Conservation (phyloP, 2,888 invertebrate species). For the Orchesella flavescens region DNA sequence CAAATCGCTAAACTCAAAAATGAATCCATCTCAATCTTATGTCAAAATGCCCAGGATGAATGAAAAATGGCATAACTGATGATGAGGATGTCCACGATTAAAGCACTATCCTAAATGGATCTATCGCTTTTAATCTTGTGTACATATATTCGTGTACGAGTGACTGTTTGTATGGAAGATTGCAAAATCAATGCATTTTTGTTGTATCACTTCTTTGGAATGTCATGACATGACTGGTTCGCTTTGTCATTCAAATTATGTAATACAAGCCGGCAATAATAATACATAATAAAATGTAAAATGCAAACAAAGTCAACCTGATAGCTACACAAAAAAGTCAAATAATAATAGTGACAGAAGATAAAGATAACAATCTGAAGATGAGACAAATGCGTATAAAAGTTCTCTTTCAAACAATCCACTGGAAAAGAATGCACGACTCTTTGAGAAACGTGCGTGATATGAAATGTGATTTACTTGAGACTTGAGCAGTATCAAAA, state of each 20-base stretch:
- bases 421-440: neutral
- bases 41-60: too few species aligned
- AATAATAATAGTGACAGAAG: conserved; percentile 25
- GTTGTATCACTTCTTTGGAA: conserved; percentile 13
- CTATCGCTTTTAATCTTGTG: too few species aligned
- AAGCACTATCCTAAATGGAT: too few species aligned
- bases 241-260: conserved; percentile 6
- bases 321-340: conserved; percentile 7
- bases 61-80: too few species aligned
- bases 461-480: neutral
- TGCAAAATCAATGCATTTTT: too few species aligned
- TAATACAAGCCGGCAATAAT: neutral
- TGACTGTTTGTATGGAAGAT: too few species aligned
- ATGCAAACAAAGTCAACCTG: conserved; percentile 7
- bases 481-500: neutral
- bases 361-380: conserved; percentile 20
- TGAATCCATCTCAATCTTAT: too few species aligned
- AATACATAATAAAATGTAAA: conserved; percentile 1
- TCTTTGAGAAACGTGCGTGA: neutral
- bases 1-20: too few species aligned
- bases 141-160: too few species aligned
- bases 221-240: neutral
- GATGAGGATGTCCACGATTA: too few species aligned
- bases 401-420: neutral
- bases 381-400: neutral